Percentiles rank a stretch among this genome's conserved stretches.
phyloP scores from a whole-genome alignment of 2,113 vertebrate genomes.

The Pyxicephalus adspersus region DNA sequence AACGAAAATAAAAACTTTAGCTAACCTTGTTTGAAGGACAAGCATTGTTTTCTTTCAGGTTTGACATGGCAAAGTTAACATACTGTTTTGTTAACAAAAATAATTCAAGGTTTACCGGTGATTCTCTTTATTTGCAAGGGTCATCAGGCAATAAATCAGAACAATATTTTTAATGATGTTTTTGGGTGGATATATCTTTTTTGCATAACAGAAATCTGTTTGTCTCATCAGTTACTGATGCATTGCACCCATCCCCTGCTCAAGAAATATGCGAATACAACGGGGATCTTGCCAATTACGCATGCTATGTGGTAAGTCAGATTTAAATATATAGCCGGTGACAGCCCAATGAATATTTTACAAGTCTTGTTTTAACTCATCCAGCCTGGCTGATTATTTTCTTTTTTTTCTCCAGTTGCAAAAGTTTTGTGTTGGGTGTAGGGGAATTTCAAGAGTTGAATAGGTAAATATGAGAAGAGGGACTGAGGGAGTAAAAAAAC shows the following conservation, averaged over 20 bases:
- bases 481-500: not conserved
- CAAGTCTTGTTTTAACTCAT: slow-evolving; percentile 40
- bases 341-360: slow-evolving; percentile 49
- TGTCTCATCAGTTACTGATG: slow-evolving; percentile 46
- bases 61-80: not conserved
- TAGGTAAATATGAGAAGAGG: not conserved
- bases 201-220: slow-evolving; percentile 35
- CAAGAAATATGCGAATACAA: slow-evolving; percentile 30
- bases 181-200: slow-evolving; percentile 1
- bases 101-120: not conserved
- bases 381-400: slow-evolving; percentile 17
- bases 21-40: not conserved
- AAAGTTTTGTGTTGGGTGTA: slow-evolving; percentile 17
- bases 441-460: slow-evolving; percentile 8
- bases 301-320: not conserved
- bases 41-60: not conserved
- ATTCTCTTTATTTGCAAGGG: not conserved
- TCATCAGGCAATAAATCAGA: slow-evolving; percentile 6
- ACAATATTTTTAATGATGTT: not conserved
- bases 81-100: not conserved
- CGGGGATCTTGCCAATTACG: slow-evolving; percentile 30
- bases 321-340: slow-evolving; percentile 36
- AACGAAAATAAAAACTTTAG: not conserved
- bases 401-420: slow-evolving; percentile 16
- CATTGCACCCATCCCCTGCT: slow-evolving; percentile 7